Evolutionary conservation across 2,797 vertebrate species (phyloP).

Genomic region (Paramormyrops hopkinsi): DNA sequence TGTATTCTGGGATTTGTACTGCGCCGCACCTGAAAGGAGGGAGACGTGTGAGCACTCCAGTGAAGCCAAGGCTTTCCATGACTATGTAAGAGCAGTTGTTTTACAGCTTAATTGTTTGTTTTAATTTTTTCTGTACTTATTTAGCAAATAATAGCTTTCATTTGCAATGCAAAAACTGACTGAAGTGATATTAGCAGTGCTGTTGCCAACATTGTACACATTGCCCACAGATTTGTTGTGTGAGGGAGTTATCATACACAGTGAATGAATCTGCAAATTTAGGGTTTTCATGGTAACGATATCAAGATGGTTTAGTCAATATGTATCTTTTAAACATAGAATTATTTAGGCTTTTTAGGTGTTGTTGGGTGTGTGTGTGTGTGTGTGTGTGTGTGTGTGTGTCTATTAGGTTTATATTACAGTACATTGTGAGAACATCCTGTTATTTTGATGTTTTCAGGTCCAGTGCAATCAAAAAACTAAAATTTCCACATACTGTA

Average conservation of each 20-base stretch:
- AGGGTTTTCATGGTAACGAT: background rate
- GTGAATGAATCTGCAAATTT: background rate
- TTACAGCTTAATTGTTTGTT: background rate
- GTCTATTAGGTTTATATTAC: background rate
- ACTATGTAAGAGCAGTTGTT: slow-evolving; percentile 68
- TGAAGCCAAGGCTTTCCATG: slow-evolving; percentile 83
- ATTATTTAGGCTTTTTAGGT: background rate
- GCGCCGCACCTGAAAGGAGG: slow-evolving; percentile 77
- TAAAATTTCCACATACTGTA: background rate
- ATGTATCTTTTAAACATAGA: background rate
- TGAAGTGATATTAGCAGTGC: background rate
- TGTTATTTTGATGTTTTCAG: background rate
- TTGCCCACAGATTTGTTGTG: background rate
- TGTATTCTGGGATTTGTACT: slow-evolving; percentile 84
- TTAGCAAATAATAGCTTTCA: slow-evolving; percentile 7
- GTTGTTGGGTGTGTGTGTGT: background rate
- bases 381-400: background rate
- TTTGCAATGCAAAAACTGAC: background rate
- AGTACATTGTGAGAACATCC: background rate
- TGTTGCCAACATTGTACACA: slow-evolving; percentile 32
- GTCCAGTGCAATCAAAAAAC: background rate
- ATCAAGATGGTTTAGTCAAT: slow-evolving; percentile 4
- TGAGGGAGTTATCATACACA: background rate
- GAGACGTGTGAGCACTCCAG: slow-evolving; percentile 83
- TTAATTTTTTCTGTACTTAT: slow-evolving; percentile 18